Evolutionary conservation across 2,888 invertebrate genomes (phyloP), one percentile per base, ranked within the genome.

Genomic region (Sceliomorpha sp.): DNA sequence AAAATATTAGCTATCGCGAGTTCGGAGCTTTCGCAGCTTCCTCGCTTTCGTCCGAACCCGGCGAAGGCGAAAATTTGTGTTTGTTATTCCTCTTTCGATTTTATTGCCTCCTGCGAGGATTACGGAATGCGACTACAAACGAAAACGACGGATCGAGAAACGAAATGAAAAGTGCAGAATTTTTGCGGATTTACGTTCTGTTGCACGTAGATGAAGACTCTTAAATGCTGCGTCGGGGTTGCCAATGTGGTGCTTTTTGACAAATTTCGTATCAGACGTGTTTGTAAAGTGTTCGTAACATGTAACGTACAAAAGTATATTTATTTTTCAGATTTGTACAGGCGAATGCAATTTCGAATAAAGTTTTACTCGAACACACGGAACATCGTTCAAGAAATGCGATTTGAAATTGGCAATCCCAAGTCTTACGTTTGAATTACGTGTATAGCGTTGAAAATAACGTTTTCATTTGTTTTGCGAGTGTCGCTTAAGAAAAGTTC

Each of bases 191-290:
- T 12, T 14, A 1, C 14, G 10, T 36, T 14, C 7, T 36, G 36
- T 36, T 36, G n/a, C 6, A 17, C 14, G 36, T 36, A 2, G n/a
- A 7, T 17, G 12, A 36, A 36, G 17, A 36, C 36, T 36, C 36
- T 36, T 36, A 36, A 36, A 36, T 36, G 14, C 36, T 36, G 7
- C 8, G 14, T 14, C 3, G 7, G 9, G 5, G 8, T 14, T 36
- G 14, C 10, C 31, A 31, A 10, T 9, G 1, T 6, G 31, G 2
- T 31, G 4, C n/a, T 20, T 20, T 20, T 34, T 13, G 10, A 34
- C 12, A 34, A 20, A 2, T 34, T 3, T 34, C 10, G 34, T 13
- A 3, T 31, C 31, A n/a, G n/a, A n/a, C n/a, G 20, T 20, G 5
- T 20, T 20, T 20, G 5, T 20, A n/a, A n/a, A n/a, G n/a, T n/a